Percentiles rank a stretch among this genome's conserved stretches.
phyloP scores from a whole-genome alignment of 2,113 vertebrate species.

The Protobothrops flavoviridis region DNA sequence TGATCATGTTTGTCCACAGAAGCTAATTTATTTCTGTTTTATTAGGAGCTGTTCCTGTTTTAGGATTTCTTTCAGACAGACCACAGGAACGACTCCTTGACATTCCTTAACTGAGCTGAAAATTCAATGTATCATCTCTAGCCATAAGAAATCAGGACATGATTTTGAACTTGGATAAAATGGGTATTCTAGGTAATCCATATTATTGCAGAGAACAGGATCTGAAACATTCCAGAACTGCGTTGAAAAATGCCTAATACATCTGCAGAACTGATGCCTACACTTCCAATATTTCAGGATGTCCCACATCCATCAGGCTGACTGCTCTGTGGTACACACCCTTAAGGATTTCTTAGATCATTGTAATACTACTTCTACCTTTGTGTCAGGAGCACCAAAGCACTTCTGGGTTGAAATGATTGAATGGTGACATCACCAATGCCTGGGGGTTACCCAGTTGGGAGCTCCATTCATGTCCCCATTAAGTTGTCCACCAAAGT shows the following conservation, averaged over 20 bases:
- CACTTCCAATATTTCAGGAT: neutral
- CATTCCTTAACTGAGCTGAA: slow-evolving; percentile 18
- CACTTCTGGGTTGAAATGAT: neutral
- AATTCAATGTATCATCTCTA: slow-evolving; percentile 3
- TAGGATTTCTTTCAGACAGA: slow-evolving; percentile 6
- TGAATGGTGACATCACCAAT: neutral
- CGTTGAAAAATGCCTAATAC: neutral
- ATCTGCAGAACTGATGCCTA: neutral
- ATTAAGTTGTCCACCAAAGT: neutral
- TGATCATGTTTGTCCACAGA: neutral
- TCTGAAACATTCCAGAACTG: neutral
- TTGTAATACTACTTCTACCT: neutral
- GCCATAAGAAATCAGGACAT: slow-evolving; percentile 5
- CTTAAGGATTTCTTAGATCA: neutral
- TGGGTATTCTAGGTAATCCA: slow-evolving; percentile 6
- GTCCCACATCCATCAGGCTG: neutral
- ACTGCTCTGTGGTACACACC: neutral
- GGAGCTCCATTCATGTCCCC: neutral
- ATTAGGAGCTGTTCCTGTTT: neutral
- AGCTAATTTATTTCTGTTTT: neutral
- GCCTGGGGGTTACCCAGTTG: neutral
- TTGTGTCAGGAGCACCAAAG: neutral
- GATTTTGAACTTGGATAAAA: slow-evolving; percentile 20
- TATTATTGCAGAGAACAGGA: neutral
- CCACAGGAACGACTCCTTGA: neutral